phyloP scores from a whole-genome alignment of 2,797 vertebrate genomes.

The Coccyzus lansbergi region DNA sequence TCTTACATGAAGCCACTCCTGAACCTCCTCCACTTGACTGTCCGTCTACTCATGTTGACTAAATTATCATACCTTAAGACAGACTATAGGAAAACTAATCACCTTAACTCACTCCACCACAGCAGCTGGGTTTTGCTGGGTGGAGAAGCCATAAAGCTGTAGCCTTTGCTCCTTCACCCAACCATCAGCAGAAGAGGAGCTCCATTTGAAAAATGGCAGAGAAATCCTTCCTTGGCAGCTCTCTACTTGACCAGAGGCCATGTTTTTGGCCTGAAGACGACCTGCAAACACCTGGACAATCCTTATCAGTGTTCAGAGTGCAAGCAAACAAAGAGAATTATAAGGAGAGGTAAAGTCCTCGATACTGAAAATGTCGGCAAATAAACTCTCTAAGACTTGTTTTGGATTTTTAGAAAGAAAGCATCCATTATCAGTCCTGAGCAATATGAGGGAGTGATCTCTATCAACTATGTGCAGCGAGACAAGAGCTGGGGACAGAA shows the following conservation, averaged over 20 bases:
- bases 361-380: no score
- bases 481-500: no score
- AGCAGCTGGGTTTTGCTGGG: not conserved
- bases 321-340: accelerated
- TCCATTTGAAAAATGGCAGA: accelerated
- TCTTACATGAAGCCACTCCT: not conserved
- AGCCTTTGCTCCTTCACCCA: not conserved
- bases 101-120: not conserved
- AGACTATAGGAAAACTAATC: not conserved
- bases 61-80: not conserved
- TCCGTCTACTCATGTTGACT: not conserved
- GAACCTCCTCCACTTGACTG: not conserved
- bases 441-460: no score
- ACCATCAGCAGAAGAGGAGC: not conserved
- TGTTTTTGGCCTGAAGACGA: accelerated
- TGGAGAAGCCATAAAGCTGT: not conserved
- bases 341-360: not conserved
- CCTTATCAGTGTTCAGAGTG: not conserved
- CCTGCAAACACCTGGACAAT: not conserved
- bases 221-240: not conserved
- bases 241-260: not conserved
- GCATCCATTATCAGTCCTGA: no score
- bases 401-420: no score
- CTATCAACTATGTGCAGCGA: no score
- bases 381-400: no score